These are phyloP conservation scores for Leptura quadrifasciata DNA, from an alignment of 2,888 invertebrate species.

Conservation along the genomic window DNA sequence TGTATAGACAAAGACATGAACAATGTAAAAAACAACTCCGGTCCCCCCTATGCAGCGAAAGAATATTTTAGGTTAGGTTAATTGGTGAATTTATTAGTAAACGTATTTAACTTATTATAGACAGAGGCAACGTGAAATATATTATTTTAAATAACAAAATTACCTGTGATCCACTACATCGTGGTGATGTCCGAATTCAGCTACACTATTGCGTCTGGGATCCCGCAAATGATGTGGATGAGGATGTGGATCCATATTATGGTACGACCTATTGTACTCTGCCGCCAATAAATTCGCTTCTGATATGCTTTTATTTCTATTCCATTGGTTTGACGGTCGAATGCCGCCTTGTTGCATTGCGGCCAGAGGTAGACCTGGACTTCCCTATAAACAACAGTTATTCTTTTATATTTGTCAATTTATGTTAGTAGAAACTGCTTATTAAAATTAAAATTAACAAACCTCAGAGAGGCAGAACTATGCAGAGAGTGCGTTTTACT, in stretches of 20 bases:
- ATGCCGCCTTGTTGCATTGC: conserved; percentile 84
- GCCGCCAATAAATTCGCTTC: conserved; percentile 89
- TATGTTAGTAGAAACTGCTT: not conserved
- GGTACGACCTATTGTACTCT: conserved; percentile 74
- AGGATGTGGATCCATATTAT: conserved; percentile 51
- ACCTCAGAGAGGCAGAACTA: no score
- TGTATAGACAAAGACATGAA: no score
- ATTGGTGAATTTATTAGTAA: not conserved
- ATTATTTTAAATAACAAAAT: not conserved
- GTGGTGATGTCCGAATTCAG: conserved; percentile 75
- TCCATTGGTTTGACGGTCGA: conserved; percentile 73
- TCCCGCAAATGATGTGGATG: conserved; percentile 71
- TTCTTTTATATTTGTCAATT: not conserved
- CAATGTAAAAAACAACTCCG: not conserved
- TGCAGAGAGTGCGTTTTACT: no score
- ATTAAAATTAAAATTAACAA: no score
- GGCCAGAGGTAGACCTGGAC: conserved; percentile 77
- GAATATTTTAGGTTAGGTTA: not conserved
- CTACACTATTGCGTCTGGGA: conserved; percentile 78
- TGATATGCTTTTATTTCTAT: conserved; percentile 83
- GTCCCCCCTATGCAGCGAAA: not conserved
- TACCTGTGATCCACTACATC: conserved; percentile 76
- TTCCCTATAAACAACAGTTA: conserved; percentile 54
- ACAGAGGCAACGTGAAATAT: not conserved
- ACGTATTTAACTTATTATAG: not conserved